phyloP scores from a whole-genome alignment of 2,888 invertebrate species.

The Hoplodrina blanda region DNA sequence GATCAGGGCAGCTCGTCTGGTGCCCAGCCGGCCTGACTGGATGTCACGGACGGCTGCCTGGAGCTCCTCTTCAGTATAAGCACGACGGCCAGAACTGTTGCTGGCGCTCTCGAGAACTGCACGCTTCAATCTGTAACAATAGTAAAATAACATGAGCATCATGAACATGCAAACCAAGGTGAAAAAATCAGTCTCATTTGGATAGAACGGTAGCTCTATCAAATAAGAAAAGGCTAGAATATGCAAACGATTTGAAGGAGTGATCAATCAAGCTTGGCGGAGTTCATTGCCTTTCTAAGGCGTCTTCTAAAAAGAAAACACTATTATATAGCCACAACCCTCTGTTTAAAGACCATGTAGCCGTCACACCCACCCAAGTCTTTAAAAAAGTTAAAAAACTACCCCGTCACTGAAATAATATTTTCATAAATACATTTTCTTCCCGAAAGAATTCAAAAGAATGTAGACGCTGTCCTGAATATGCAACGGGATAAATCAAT shows the following conservation, averaged over 20 bases:
- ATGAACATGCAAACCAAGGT: background rate
- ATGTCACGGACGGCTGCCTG: slow-evolving; percentile 98
- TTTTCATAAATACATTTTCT: slow-evolving; percentile 52
- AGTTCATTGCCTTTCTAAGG: background rate
- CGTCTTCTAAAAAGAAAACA: background rate
- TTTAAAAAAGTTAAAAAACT: slow-evolving; percentile 15
- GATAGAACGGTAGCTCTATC: background rate
- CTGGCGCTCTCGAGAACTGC: slow-evolving; percentile 73
- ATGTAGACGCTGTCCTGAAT: slow-evolving; percentile 59
- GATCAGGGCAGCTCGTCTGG: slow-evolving; percentile 97
- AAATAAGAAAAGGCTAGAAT: background rate
- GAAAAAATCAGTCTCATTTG: background rate
- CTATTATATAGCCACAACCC: background rate
- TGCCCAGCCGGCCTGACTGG: slow-evolving; percentile 97
- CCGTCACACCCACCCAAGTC: background rate
- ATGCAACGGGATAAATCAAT: slow-evolving; percentile 62
- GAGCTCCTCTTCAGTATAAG: slow-evolving; percentile 98
- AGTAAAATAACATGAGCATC: slow-evolving; percentile 21
- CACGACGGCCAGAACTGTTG: slow-evolving; percentile 92
- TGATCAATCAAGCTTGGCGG: background rate
- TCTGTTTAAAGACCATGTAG: background rate
- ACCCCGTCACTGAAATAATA: slow-evolving; percentile 32
- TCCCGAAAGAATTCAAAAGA: slow-evolving; percentile 50
- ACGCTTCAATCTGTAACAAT: slow-evolving; percentile 88
- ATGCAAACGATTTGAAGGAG: background rate